Evolutionary conservation across 2,113 vertebrate species (phyloP).

Genomic region (Poeciliopsis turrubarensis): DNA sequence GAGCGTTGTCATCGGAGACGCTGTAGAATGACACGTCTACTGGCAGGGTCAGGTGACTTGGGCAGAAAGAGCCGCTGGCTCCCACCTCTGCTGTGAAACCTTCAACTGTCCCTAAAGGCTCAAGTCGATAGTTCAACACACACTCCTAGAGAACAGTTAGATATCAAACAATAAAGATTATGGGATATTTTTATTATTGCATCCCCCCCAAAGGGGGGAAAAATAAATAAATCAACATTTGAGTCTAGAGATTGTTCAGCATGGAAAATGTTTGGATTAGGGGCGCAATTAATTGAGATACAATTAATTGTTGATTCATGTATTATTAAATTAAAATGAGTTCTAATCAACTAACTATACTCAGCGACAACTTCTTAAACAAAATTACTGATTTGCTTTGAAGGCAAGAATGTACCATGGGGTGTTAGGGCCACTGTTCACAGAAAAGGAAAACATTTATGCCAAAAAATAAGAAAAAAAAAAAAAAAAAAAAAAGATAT

Average conservation of each 20-base stretch:
- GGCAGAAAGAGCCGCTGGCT: conserved; percentile 96
- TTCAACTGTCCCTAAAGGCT: conserved; percentile 89
- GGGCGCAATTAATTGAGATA: no score
- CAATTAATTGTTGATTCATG: no score
- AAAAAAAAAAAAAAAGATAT: no score
- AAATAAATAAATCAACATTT: background rate
- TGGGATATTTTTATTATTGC: background rate
- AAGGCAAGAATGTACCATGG: no score
- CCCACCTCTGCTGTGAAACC: conserved; percentile 97
- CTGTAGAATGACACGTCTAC: conserved; percentile 99
- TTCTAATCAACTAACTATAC: no score
- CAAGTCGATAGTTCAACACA: conserved; percentile 95
- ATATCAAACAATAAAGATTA: background rate
- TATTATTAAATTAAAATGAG: no score
- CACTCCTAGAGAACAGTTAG: conserved; percentile 84
- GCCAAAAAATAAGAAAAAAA: no score
- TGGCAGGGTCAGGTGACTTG: conserved; percentile 95
- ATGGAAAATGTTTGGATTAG: background rate
- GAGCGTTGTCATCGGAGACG: conserved; percentile 97
- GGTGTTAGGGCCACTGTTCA: no score
- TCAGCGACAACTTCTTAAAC: no score
- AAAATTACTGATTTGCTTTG: no score
- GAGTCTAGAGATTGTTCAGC: background rate
- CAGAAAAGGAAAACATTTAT: no score
- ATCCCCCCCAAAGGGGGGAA: background rate